phyloP scores from a whole-genome alignment of 2,113 vertebrate species.

The Caloenas nicobarica region DNA sequence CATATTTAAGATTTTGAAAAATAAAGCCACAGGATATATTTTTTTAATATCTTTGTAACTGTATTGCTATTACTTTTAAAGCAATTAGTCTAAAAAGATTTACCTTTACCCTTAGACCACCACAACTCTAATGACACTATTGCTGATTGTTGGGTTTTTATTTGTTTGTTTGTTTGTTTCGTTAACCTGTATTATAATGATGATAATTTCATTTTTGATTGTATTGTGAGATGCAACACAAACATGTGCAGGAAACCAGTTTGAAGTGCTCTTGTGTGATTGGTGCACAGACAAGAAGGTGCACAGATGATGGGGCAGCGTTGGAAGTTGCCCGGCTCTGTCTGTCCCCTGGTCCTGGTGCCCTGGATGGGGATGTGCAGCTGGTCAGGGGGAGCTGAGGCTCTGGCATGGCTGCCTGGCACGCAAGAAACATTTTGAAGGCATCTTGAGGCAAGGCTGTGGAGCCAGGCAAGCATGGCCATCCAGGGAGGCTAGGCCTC shows the following conservation, averaged over 20 bases:
- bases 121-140: background rate
- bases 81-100: background rate
- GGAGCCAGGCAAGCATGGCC: background rate
- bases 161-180: background rate
- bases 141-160: too few relatives aligned
- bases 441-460: background rate
- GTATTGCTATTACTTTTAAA: background rate
- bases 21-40: background rate
- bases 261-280: background rate
- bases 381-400: background rate
- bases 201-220: background rate
- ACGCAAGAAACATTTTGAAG: background rate
- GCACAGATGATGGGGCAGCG: background rate
- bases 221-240: background rate
- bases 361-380: rapidly evolving
- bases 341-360: rapidly evolving
- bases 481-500: background rate
- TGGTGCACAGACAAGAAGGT: rapidly evolving
- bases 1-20: background rate
- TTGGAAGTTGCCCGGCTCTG: rapidly evolving
- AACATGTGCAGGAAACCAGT: background rate
- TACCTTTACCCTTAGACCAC: background rate
- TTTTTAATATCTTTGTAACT: background rate
- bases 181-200: background rate
- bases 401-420: background rate